These are phyloP conservation scores for Lottia scabra DNA, from an alignment of 2,888 invertebrate genomes.

Conservation along the genomic window DNA sequence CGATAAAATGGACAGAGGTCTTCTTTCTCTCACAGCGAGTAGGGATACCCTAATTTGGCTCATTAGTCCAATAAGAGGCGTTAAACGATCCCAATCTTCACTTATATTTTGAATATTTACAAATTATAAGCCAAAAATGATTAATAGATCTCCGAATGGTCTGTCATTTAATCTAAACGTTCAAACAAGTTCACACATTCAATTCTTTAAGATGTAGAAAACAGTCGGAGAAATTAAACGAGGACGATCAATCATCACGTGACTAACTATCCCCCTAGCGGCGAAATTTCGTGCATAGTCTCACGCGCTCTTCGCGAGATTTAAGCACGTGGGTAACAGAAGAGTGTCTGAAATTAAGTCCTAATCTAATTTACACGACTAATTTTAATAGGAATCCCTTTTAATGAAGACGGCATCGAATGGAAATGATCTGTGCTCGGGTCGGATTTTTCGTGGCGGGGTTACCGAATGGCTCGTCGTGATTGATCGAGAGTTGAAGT, in stretches of 20 bases:
- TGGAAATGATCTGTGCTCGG: background rate
- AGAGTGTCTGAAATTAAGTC: background rate
- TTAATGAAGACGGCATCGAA: background rate
- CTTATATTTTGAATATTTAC: background rate
- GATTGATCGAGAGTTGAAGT: background rate
- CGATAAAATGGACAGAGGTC: too few relatives aligned
- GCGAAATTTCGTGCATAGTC: background rate
- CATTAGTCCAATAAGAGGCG: too few relatives aligned
- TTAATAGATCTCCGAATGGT: background rate
- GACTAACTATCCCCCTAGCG: background rate
- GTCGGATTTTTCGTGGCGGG: background rate
- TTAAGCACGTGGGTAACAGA: background rate
- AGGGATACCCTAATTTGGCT: too few relatives aligned
- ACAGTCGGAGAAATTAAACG: background rate
- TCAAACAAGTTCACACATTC: background rate
- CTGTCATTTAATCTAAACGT: background rate
- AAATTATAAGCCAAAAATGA: conserved; percentile 1
- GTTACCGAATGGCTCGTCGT: background rate
- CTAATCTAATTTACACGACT: background rate
- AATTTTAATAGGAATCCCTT: background rate
- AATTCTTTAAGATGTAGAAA: background rate
- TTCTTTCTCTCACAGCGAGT: too few relatives aligned
- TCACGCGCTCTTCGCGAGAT: background rate
- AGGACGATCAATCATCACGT: background rate
- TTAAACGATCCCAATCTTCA: too few relatives aligned